phyloP scores from a whole-genome alignment of 2,888 invertebrate species.

The Brachyptera putata region DNA sequence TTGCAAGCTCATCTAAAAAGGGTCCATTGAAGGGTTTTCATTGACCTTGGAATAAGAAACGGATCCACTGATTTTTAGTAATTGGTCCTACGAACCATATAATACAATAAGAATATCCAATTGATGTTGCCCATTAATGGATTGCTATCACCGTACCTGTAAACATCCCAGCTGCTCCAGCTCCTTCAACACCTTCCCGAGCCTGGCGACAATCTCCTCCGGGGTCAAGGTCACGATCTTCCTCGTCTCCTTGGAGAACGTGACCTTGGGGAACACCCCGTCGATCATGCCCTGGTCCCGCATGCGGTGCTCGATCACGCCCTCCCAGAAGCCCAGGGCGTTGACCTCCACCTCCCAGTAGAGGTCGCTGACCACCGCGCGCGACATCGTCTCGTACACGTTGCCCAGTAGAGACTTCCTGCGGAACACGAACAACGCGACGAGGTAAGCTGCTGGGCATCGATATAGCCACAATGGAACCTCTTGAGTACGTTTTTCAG shows the following conservation, averaged over 20 bases:
- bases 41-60: no score
- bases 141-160: conserved; percentile 54
- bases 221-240: conserved; percentile 72
- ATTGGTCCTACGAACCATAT: no score
- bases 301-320: conserved; percentile 60
- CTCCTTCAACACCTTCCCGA: conserved; percentile 62
- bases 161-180: conserved; percentile 66
- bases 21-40: no score
- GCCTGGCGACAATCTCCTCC: conserved; percentile 58
- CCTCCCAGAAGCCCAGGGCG: conserved; percentile 67
- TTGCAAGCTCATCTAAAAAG: no score
- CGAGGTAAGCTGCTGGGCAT: no score
- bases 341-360: conserved; percentile 79
- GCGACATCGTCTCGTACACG: conserved; percentile 61
- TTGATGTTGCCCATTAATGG: no score
- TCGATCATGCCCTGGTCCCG: conserved; percentile 80
- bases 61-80: no score
- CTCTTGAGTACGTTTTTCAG: neutral
- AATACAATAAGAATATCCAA: no score
- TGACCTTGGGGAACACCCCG: conserved; percentile 70
- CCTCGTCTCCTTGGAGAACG: conserved; percentile 71
- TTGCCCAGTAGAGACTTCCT: conserved; percentile 48
- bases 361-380: conserved; percentile 64
- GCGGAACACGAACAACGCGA: neutral
- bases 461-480: neutral